Base-by-base conservation (phyloP, 2,888 invertebrate genomes). In the Ceramica pisi region DNA sequence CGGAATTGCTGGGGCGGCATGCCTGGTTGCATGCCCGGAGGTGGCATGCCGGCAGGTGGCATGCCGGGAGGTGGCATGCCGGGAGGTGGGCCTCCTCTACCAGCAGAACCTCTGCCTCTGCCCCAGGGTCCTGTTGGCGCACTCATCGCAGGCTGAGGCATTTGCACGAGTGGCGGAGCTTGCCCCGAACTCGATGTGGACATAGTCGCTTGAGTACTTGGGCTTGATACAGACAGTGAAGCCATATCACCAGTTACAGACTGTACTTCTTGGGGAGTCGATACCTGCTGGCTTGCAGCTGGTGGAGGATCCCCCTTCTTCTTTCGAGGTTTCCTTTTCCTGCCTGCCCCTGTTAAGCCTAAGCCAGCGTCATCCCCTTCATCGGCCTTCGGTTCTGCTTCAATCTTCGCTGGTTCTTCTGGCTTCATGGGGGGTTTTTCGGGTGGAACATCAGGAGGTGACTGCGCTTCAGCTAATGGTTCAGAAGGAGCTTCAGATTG, bases 261-360 rank as follows among this genome's bases (percentile, higher is more conserved):
- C 21, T 67, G 50, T 19, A 62, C 55, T 51, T 38, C 46, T 8
- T 53, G 48, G 6, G 60, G 21, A 44, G 46, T 51, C 2, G 61
- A 65, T n/a, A 46, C 61, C 50, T 67, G 60, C 53, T 61, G 78
- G 10, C 14, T 65, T 31, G 66, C 77, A 53, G 55, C 10, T 44
- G 51, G 23, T 57, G 21, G 69, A 35, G 60, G 61, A 67, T 75
- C 71, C 8, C 62, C 35, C 35, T 82, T 83, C 70, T 84, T 86
- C 62, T 79, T 84, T n/a, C 77, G 73, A 16, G 83, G 85, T 61
- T 69, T 86, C 76, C 67, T 90, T 71, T 81, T 89, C 48, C 67
- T 84, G 48, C 57, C 71, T 16, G 79, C 62, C 7, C 80, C 77
- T n/a, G 67, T 60, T 31, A 87, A n/a, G 5, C 86, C 85, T 55